Evolutionary conservation across 2,888 invertebrate species (phyloP), one percentile per base, ranked within the genome.

Genomic region (Bellardia pandia): DNA sequence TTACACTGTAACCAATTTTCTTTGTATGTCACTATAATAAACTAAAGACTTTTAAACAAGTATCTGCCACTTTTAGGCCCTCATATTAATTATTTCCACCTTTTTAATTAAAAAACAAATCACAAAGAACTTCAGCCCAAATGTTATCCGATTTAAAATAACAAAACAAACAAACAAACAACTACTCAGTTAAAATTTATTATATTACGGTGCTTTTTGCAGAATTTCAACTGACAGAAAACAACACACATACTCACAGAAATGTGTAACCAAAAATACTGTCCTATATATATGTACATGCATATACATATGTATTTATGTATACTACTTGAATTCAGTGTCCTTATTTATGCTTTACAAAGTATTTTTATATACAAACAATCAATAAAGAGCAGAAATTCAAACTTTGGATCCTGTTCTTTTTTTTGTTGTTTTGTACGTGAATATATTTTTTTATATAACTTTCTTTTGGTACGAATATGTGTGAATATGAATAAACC

Each of bases 331-430:
- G 69, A 51, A 69, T 64, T 77, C 40, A 77, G 56, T 77, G 48
- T 66, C 40, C 64, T 84, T 72, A 71, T 76, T 77, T 83, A 71
- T 71, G 53, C 60, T 75, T 75, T 33, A 85, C 72, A 79, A 45
- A 68, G 3, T 58, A 56, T 74, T 82, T 68, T 69, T 69, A 45
- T 53, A 62, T 56, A 66, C 45, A 74, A 69, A 71, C 40, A 85
- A 80, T 80, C 80, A 74, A 79, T 85, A 85, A 51, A 16, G 79
- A 75, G 37, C 78, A 79, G 85, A 85, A 53, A 58, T 74, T 42
- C 58, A 53, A 68, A 64, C 45, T 80, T 60, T 48, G 42, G 42
- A 69, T 53, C 6, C 62, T 13, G 23, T n/a, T 33, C 30, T 56
- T 51, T 60, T 23, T 75, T 33, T 45, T 30, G 11, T 23, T 1